A percentile compares a stretch with the other conserved stretches of the same genome.
Conservation (phyloP, 1,140 invertebrate species). For the Rhagoletis zephyria region DNA sequence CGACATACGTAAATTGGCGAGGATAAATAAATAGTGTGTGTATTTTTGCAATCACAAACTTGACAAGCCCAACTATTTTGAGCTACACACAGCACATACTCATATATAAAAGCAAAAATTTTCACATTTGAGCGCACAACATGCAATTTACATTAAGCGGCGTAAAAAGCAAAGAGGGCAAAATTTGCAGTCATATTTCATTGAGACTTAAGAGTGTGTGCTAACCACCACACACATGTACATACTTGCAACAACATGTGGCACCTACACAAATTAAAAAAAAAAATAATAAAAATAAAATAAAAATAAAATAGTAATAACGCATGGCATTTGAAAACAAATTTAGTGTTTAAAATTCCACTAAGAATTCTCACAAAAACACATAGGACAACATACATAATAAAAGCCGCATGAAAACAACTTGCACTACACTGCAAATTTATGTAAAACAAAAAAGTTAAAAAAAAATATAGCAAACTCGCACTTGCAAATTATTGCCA, state of each 20-base stretch:
- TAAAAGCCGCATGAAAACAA: not conserved
- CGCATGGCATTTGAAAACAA: conserved; percentile 25
- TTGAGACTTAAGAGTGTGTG: not conserved
- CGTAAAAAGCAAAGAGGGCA: not conserved
- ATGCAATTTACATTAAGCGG: conserved; percentile 42
- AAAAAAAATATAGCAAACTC: not conserved
- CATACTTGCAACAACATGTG: conserved; percentile 25
- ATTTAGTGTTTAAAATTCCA: conserved; percentile 51
- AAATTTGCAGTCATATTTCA: conserved; percentile 23
- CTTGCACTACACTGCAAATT: not conserved
- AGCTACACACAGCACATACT: not conserved
- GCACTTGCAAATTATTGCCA: conserved; percentile 50
- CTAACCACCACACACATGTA: not conserved
- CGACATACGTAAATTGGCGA: not conserved
- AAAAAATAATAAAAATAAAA: not conserved
- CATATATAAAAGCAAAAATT: conserved; percentile 24
- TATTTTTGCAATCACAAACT: not conserved
- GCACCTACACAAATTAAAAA: conserved; percentile 14
- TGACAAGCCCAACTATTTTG: conserved; percentile 22
- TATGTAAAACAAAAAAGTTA: not conserved
- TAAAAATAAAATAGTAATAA: not conserved
- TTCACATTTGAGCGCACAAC: conserved; percentile 21
- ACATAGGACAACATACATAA: not conserved
- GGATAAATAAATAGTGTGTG: conserved; percentile 1
- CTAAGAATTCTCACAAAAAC: not conserved